phyloP scores from a whole-genome alignment of 2,113 vertebrate species.

The Fukomys damarensis region DNA sequence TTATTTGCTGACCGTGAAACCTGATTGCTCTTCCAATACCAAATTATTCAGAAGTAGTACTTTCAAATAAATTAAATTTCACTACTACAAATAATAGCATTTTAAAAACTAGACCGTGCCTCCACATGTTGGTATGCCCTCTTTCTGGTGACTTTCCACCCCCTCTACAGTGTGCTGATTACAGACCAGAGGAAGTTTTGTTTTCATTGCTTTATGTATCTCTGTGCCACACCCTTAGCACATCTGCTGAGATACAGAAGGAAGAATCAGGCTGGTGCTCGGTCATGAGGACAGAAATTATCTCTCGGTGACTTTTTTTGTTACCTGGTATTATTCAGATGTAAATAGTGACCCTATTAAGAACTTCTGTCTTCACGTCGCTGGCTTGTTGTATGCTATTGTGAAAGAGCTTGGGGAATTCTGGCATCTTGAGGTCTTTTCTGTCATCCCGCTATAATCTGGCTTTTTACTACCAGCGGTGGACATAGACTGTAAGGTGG shows the following conservation, averaged over 20 bases:
- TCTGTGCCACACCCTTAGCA: background rate
- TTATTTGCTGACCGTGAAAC: background rate
- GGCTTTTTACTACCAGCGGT: background rate
- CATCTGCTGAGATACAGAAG: background rate
- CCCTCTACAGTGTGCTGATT: background rate
- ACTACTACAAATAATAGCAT: background rate
- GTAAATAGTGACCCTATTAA: background rate
- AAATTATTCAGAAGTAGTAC: background rate
- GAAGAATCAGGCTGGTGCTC: background rate
- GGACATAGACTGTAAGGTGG: background rate
- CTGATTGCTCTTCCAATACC: background rate
- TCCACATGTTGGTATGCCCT: background rate
- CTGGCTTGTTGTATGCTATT: background rate
- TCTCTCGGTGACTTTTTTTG: background rate
- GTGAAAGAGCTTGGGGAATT: background rate
- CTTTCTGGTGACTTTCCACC: background rate
- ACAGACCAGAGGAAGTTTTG: background rate
- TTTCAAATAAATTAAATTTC: slow-evolving; percentile 9
- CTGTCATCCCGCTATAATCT: accelerated
- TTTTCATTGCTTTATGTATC: background rate
- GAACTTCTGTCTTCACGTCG: background rate
- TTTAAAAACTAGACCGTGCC: background rate
- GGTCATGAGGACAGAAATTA: background rate
- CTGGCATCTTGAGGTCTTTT: background rate
- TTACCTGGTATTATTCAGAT: background rate